phyloP scores from a whole-genome alignment of 1,140 invertebrate genomes.

The Megalopta genalis region DNA sequence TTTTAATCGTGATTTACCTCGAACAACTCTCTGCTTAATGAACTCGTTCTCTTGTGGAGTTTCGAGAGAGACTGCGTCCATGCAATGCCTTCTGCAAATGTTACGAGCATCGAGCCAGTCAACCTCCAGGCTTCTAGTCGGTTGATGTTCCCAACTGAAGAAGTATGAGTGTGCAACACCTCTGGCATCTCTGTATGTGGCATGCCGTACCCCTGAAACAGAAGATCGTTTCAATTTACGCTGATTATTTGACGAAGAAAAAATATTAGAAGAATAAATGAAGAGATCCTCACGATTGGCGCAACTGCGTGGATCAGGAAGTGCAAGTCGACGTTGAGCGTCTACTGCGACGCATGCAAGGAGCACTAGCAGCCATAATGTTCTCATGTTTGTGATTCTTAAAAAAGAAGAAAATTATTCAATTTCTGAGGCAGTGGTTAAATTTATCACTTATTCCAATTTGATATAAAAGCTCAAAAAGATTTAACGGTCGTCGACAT shows the following conservation, averaged over 20 bases:
- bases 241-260: neutral
- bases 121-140: conserved; percentile 91
- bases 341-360: conserved; percentile 84
- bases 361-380: conserved; percentile 81
- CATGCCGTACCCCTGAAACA: conserved; percentile 89
- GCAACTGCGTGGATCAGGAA: conserved; percentile 93
- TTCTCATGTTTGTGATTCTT: conserved; percentile 75
- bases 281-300: conserved; percentile 87
- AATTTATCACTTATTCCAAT: neutral
- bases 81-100: conserved; percentile 94
- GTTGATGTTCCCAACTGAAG: conserved; percentile 95
- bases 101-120: conserved; percentile 95
- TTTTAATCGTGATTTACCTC: conserved; percentile 74
- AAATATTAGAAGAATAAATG: neutral
- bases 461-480: too few species aligned
- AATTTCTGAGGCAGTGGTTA: neutral
- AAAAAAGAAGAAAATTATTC: conserved; percentile 31
- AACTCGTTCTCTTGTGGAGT: conserved; percentile 95
- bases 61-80: conserved; percentile 94
- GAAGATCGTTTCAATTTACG: neutral
- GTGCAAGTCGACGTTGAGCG: conserved; percentile 90
- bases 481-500: too few species aligned
- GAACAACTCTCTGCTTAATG: conserved; percentile 90
- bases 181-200: conserved; percentile 90
- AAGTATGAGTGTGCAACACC: conserved; percentile 94